phyloP scores from a whole-genome alignment of 2,797 vertebrate species.

The Chloroceryle amazona region DNA sequence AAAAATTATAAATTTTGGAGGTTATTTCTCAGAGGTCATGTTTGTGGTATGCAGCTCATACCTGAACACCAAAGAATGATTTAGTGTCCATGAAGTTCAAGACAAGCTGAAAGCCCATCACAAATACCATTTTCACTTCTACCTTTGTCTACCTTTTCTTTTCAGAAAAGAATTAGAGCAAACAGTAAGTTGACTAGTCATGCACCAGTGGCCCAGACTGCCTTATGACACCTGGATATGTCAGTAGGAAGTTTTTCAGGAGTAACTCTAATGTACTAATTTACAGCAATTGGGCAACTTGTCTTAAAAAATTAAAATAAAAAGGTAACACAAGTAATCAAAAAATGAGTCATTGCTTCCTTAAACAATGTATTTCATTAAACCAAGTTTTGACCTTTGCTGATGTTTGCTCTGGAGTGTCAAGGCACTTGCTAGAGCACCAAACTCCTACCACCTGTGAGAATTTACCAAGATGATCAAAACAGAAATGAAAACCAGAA shows the following conservation, averaged over 20 bases:
- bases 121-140: not conserved
- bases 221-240: not conserved
- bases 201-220: fast-evolving
- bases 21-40: not conserved
- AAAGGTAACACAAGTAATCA: not conserved
- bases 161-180: not conserved
- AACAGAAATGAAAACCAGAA: not conserved
- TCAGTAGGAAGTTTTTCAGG: not conserved
- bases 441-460: not conserved
- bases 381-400: not conserved
- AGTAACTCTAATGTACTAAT: not conserved
- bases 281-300: not conserved
- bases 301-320: not conserved
- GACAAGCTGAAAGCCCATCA: fast-evolving
- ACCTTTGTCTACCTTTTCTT: not conserved
- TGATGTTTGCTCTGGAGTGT: not conserved
- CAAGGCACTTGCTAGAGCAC: not conserved
- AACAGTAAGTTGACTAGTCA: not conserved
- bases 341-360: not conserved
- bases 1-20: not conserved
- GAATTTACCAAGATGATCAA: not conserved
- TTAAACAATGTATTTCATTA: not conserved
- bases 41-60: not conserved
- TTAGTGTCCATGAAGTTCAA: not conserved
- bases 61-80: not conserved